Conservation (phyloP, 2,888 invertebrate species). For the Lasioglossum leucozonium region DNA sequence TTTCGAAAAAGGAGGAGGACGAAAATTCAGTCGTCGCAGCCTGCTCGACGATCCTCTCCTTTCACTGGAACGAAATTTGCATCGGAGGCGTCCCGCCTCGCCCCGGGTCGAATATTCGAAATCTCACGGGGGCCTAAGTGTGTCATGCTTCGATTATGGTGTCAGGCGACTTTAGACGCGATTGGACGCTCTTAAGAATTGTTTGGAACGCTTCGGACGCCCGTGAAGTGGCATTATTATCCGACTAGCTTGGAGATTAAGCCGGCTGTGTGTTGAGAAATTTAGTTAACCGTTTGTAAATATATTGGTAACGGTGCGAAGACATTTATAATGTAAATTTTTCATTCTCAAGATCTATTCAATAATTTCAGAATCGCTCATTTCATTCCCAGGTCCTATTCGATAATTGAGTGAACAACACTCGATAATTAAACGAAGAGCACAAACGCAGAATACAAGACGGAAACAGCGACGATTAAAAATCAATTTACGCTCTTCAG, state of each 20-base stretch:
- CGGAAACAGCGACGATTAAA: not conserved
- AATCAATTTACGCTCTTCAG: not conserved
- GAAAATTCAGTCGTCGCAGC: not conserved
- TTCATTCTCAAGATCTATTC: no score
- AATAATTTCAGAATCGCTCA: no score
- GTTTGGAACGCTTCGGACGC: not conserved
- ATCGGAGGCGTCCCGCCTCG: constrained; percentile 12
- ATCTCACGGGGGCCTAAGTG: constrained; percentile 45
- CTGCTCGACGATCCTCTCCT: not conserved
- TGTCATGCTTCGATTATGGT: constrained; percentile 56
- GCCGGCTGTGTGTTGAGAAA: no score
- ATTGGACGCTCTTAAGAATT: not conserved
- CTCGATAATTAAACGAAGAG: no score
- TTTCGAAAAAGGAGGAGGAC: not conserved
- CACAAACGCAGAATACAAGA: no score
- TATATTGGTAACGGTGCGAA: no score
- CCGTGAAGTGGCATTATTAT: not conserved
- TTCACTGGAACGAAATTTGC: constrained; percentile 22
- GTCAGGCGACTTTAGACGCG: not conserved
- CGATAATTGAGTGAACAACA: no score
- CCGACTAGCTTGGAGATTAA: not conserved
- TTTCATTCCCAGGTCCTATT: no score
- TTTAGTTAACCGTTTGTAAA: no score
- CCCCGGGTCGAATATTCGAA: constrained; percentile 19
- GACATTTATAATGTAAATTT: no score